phyloP scores from a whole-genome alignment of 92 coral and sea anemone genomes.

The Virgularia gustaviana region DNA sequence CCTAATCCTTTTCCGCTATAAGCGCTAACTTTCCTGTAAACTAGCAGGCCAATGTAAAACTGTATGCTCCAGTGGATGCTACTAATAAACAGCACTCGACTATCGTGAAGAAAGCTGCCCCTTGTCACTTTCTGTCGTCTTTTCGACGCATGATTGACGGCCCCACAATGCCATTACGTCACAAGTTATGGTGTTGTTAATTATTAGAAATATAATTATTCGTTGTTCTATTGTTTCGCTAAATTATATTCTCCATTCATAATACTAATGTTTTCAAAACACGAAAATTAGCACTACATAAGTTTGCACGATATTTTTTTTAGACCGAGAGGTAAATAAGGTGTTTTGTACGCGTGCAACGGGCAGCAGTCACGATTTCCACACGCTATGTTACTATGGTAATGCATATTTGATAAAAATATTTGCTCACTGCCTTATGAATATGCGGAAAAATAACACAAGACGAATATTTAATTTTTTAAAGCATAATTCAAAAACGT shows the following conservation, averaged over 20 bases:
- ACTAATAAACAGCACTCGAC: constrained; percentile 8
- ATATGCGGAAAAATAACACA: not conserved
- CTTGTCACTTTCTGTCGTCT: constrained; percentile 29
- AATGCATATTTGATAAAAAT: constrained; percentile 24
- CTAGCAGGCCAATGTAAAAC: constrained; percentile 22
- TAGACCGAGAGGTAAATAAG: too few species aligned
- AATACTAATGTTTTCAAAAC: not conserved
- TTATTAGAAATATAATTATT: not conserved
- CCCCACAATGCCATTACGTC: constrained; percentile 25
- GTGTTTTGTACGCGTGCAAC: too few species aligned
- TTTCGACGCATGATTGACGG: constrained; percentile 2
- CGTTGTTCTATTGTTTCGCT: not conserved
- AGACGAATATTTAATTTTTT: not conserved
- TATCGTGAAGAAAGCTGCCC: not conserved
- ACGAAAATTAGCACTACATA: not conserved
- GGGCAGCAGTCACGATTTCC: not conserved
- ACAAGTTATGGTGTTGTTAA: constrained; percentile 12
- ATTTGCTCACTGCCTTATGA: constrained; percentile 12
- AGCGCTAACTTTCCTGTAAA: constrained; percentile 8
- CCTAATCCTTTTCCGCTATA: not conserved
- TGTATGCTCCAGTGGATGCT: constrained; percentile 28
- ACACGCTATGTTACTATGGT: constrained; percentile 6
- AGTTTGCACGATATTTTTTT: not conserved
- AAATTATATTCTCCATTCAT: constrained; percentile 16
- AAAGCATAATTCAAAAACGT: not conserved